A percentile compares a stretch with the other conserved stretches of the same genome.
Evolutionary conservation across 2,113 vertebrate species (phyloP).

Genomic region (human (Homo sapiens)): GRCh38 chr2:218927001-218927500

Average conservation of each 20-base stretch:
- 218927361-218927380: neutral
- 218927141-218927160: neutral
- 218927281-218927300: neutral
- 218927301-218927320: neutral
- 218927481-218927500: slow-evolving; percentile 23
- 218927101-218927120: neutral
- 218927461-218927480: neutral
- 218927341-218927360: neutral
- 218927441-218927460: neutral
- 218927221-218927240: neutral
- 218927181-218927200: neutral
- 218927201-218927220: neutral
- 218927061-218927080: neutral
- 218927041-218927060: neutral
- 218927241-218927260: neutral
- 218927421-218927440: neutral
- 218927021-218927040: neutral
- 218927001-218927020: neutral
- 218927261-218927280: neutral
- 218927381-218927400: neutral
- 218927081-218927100: neutral
- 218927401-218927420: neutral
- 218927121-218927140: neutral
- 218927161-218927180: neutral
- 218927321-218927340: neutral